A percentile compares a stretch with the other conserved stretches of the same genome.
Evolutionary conservation across 2,797 vertebrate species (phyloP).

Genomic region (Petrocephalus sullivani): DNA sequence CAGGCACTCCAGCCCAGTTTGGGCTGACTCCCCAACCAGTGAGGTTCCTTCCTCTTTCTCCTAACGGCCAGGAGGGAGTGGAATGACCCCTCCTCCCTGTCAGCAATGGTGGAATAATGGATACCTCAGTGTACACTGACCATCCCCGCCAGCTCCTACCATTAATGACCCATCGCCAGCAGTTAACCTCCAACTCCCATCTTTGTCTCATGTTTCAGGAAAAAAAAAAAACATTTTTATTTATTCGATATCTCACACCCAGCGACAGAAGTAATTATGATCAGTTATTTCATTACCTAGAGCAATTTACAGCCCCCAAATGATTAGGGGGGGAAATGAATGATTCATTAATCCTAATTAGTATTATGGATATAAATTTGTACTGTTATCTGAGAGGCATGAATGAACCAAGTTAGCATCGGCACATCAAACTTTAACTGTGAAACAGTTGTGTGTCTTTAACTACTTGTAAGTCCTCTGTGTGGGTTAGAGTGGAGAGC

Average conservation of each 20-base stretch:
- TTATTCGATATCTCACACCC: not conserved
- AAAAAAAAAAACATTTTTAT: not conserved
- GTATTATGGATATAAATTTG: not conserved
- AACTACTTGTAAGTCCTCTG: not conserved
- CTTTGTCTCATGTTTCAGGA: not conserved
- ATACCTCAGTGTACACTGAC: not conserved
- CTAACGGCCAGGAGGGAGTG: not conserved
- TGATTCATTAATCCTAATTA: slow-evolving; percentile 5
- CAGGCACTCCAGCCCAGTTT: not conserved
- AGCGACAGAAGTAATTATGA: not conserved
- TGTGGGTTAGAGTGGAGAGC: not conserved
- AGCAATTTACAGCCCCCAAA: not conserved
- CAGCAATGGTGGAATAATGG: not conserved
- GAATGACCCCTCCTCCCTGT: not conserved
- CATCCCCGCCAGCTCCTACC: not conserved
- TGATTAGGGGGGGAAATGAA: not conserved
- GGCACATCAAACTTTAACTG: not conserved
- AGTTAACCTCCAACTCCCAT: not conserved
- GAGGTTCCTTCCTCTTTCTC: not conserved
- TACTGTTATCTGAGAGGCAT: not conserved
- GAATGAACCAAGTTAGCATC: not conserved
- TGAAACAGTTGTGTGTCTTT: not conserved
- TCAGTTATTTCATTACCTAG: not conserved
- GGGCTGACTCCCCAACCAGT: not conserved
- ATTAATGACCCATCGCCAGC: not conserved